Evolutionary conservation across 2,888 invertebrate genomes (phyloP).

Genomic region (Philhelius pedissequus): DNA sequence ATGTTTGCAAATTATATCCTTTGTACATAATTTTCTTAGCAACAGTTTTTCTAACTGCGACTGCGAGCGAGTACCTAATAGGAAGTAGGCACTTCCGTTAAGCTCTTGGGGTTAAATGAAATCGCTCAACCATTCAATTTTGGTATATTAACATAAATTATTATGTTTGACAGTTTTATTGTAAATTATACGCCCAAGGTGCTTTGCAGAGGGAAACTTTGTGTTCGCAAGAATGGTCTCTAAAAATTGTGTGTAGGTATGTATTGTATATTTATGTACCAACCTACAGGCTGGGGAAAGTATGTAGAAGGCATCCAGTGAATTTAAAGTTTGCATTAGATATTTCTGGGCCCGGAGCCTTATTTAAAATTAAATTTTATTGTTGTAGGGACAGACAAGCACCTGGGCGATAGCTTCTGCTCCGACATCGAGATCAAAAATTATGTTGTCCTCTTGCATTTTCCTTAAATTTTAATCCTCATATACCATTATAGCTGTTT

Average conservation of each 20-base stretch:
- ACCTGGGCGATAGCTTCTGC: neutral
- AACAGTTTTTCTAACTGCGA: neutral
- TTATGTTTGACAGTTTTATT: slow-evolving; percentile 50
- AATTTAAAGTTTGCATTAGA: neutral
- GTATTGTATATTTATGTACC: neutral
- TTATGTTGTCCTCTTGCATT: neutral
- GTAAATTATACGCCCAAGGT: slow-evolving; percentile 46
- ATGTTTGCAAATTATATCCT: slow-evolving; percentile 67
- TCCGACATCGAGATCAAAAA: neutral
- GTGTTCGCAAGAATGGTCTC: neutral
- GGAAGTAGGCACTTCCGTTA: slow-evolving; percentile 36
- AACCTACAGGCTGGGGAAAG: no score
- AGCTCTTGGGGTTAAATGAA: slow-evolving; percentile 30
- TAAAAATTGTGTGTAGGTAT: neutral
- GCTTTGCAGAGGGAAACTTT: neutral
- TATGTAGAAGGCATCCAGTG: neutral
- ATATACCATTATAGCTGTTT: no score
- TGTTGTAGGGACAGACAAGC: neutral
- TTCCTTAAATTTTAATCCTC: neutral
- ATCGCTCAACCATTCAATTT: slow-evolving; percentile 48
- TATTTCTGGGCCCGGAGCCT: neutral
- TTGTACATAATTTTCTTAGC: slow-evolving; percentile 42
- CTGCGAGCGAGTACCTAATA: neutral
- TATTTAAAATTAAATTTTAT: slow-evolving; percentile 9
- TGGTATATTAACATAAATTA: slow-evolving; percentile 66